phyloP scores from a whole-genome alignment of 2,797 vertebrate species.

The Scarus forsteni region DNA sequence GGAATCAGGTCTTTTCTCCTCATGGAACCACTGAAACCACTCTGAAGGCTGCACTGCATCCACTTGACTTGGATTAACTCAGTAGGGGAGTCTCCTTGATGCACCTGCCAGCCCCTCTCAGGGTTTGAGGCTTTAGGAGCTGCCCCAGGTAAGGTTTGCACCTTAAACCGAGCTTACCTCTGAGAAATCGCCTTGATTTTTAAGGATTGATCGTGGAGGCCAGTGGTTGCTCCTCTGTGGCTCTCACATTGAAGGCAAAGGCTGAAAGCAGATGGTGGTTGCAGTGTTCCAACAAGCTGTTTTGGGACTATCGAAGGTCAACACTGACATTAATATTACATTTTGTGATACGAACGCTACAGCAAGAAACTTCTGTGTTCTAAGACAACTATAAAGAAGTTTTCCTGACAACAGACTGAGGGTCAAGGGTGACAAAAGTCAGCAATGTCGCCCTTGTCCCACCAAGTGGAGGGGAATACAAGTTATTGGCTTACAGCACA shows the following conservation, averaged over 20 bases:
- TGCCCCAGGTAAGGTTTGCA: constrained; percentile 13
- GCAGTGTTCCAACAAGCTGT: constrained; percentile 9
- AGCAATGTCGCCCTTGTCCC: neutral
- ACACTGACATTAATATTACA: neutral
- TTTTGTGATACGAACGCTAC: neutral
- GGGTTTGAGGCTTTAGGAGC: constrained; percentile 34
- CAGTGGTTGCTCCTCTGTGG: constrained; percentile 1
- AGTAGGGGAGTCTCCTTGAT: constrained; percentile 28
- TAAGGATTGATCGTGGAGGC: constrained; percentile 18
- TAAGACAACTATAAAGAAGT: neutral
- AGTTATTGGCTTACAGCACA: too few relatives aligned
- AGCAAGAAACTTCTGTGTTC: neutral
- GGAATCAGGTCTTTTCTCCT: constrained; percentile 34
- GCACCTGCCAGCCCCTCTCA: constrained; percentile 30
- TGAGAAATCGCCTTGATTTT: constrained; percentile 26
- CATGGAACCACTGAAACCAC: constrained; percentile 36
- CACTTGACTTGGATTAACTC: constrained; percentile 36
- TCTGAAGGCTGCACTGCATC: constrained; percentile 36
- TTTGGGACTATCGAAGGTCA: constrained; percentile 26
- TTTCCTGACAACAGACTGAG: neutral
- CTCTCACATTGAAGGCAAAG: constrained; percentile 4
- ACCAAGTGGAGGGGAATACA: too few relatives aligned
- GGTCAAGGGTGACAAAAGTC: neutral
- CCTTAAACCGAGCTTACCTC: constrained; percentile 16
- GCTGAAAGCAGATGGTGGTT: neutral